These are phyloP conservation scores for Mythimna pallens DNA, from an alignment of 2,888 invertebrate species.

Conservation along the genomic window DNA sequence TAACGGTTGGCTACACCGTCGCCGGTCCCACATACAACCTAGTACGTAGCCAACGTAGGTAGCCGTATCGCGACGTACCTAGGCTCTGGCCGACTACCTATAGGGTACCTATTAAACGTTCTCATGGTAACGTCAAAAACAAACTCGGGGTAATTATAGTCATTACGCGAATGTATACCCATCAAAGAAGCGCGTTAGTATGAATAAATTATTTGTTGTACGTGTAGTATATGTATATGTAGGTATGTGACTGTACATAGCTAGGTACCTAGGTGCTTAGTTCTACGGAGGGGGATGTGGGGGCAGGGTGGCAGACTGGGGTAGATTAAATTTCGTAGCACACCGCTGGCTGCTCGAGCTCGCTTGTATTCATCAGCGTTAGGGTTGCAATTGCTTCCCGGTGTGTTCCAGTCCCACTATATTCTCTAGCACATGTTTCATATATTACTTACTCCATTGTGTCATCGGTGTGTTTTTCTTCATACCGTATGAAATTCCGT, in stretches of 20 bases:
- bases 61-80: conserved; percentile 77
- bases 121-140: conserved; percentile 83
- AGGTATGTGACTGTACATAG: conserved; percentile 61
- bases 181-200: conserved; percentile 73
- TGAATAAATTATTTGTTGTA: conserved; percentile 82
- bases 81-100: conserved; percentile 70
- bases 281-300: conserved; percentile 58
- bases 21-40: conserved; percentile 67
- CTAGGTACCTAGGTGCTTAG: conserved; percentile 66
- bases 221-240: conserved; percentile 40
- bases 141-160: conserved; percentile 71
- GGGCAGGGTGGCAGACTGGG: conserved; percentile 84
- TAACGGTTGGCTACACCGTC: conserved; percentile 75
- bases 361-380: conserved; percentile 86
- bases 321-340: conserved; percentile 89
- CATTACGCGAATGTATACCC: conserved; percentile 62
- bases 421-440: conserved; percentile 41
- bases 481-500: neutral
- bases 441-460: conserved; percentile 18
- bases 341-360: conserved; percentile 81
- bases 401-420: conserved; percentile 74
- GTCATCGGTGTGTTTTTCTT: conserved; percentile 18
- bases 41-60: conserved; percentile 58
- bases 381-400: conserved; percentile 84
- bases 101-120: conserved; percentile 71